phyloP scores from a whole-genome alignment of 2,888 invertebrate species.

The Alitta virens region DNA sequence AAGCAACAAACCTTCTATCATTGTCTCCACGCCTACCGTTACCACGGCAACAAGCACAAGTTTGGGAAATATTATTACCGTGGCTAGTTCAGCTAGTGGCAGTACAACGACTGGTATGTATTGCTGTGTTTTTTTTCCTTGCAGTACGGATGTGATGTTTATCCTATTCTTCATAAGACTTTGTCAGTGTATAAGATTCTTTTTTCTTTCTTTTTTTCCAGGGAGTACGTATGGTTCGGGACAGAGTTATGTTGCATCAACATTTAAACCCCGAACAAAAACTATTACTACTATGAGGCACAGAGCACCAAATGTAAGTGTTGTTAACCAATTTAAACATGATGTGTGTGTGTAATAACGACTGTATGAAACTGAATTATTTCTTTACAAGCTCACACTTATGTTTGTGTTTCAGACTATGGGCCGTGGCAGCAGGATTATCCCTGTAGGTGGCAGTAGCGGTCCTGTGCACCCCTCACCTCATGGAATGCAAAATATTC shows the following conservation, averaged over 20 bases:
- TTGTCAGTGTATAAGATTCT: too few relatives aligned
- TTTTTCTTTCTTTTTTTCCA: neutral
- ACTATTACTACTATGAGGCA: slow-evolving; percentile 12
- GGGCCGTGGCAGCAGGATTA: slow-evolving; percentile 40
- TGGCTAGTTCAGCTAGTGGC: slow-evolving; percentile 29
- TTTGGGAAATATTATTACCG: slow-evolving; percentile 37
- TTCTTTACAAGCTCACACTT: neutral
- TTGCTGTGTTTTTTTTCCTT: neutral
- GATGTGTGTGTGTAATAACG: neutral
- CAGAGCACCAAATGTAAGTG: slow-evolving; percentile 1
- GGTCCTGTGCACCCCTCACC: slow-evolving; percentile 6
- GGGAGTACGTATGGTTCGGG: neutral
- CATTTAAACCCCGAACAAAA: slow-evolving; percentile 9
- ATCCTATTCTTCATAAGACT: too few relatives aligned
- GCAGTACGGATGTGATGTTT: neutral
- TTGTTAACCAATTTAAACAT: too few relatives aligned
- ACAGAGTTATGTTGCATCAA: slow-evolving; percentile 10
- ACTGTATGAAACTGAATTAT: neutral
- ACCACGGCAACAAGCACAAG: slow-evolving; percentile 19
- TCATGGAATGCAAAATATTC: slow-evolving; percentile 34
- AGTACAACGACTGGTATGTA: neutral
- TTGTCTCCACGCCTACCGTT: slow-evolving; percentile 30
- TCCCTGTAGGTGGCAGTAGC: slow-evolving; percentile 45
- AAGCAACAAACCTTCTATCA: slow-evolving; percentile 27
- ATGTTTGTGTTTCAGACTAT: neutral